Evolutionary conservation across 2,888 invertebrate species (phyloP), one percentile per base, ranked within the genome.

Genomic region (Scaptomyza polygonia): DNA sequence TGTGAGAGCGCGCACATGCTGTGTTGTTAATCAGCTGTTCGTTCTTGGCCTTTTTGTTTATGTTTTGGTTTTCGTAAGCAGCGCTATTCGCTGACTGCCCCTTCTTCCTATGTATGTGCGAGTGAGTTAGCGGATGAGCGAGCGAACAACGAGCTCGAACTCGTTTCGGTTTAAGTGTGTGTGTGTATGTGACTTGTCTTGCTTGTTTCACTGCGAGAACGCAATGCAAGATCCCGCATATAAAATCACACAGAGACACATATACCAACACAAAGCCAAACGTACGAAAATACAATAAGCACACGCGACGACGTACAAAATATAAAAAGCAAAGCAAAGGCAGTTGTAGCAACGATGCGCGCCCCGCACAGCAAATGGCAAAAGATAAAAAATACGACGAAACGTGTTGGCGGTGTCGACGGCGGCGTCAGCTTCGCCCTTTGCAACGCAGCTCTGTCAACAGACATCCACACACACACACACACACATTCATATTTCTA

Each of bases 11-110:
- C 67, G 75, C 75, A 72, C 78, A 77, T 77, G 82, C 88, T 87
- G 68, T 25, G 67, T 48, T 77, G 62, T 54, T 76, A 78, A 89
- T 89, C 88, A 88, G 88, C 88, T 88, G 88, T 88, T 88, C 77
- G 88, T 88, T 88, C 77, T 77, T 65, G 61, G 55, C 72, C 52
- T 85, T 89, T 82, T 88, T 88, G 88, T 88, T 88, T 88, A 88
- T 89, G 79, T 88, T 88, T 89, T 86, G 85, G 53, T 88, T 75
- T 85, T 86, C 84, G 80, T 73, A 79, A 83, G 83, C 72, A 72
- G 77, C 49, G 58, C 56, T 56, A 75, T 67, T 76, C 55, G 53
- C 67, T 79, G 64, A 47, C 52, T 70, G 71, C 85, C 85, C 67
- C 85, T 67, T 72, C 74, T 73, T 77, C 75, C 65, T 71, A 77